These are phyloP conservation scores for Catocala sponsa DNA, from an alignment of 2,888 invertebrate genomes.

Conservation along the genomic window DNA sequence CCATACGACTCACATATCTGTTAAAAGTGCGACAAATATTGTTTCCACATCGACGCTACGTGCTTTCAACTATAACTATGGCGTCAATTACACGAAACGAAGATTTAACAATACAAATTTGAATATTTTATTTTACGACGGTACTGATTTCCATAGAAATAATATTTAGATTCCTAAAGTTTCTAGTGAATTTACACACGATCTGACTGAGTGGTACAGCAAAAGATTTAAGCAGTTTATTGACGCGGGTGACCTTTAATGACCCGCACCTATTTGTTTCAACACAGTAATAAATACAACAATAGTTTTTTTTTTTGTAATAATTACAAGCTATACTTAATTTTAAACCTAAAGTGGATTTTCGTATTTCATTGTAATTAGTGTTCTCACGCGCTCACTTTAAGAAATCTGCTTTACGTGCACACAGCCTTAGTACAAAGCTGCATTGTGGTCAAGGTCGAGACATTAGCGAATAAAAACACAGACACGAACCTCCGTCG, in stretches of 20 bases:
- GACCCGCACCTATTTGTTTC: conserved; percentile 22
- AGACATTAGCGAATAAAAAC: conserved; percentile 53
- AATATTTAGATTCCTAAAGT: conserved; percentile 12
- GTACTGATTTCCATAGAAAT: conserved; percentile 1
- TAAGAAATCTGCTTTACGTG: conserved; percentile 7
- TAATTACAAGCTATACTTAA: no score
- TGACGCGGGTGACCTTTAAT: conserved; percentile 22
- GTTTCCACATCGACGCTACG: conserved; percentile 1
- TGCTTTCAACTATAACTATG: neutral
- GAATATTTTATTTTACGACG: conserved; percentile 1
- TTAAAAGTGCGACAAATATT: neutral
- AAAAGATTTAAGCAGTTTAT: conserved; percentile 12
- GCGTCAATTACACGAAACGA: no score
- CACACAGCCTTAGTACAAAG: conserved; percentile 36
- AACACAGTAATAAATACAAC: no score
- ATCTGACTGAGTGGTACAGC: conserved; percentile 17
- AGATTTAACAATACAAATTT: conserved; percentile 7
- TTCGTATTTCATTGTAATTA: neutral
- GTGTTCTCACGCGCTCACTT: conserved; percentile 3
- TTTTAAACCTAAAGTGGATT: neutral
- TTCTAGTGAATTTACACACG: conserved; percentile 21
- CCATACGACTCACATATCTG: no score
- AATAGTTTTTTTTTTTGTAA: no score
- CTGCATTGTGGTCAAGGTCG: conserved; percentile 59
- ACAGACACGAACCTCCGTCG: conserved; percentile 44